Evolutionary conservation across 1,140 invertebrate genomes (phyloP), one percentile per base, ranked within the genome.

Genomic region (Teleopsis dalmanni): DNA sequence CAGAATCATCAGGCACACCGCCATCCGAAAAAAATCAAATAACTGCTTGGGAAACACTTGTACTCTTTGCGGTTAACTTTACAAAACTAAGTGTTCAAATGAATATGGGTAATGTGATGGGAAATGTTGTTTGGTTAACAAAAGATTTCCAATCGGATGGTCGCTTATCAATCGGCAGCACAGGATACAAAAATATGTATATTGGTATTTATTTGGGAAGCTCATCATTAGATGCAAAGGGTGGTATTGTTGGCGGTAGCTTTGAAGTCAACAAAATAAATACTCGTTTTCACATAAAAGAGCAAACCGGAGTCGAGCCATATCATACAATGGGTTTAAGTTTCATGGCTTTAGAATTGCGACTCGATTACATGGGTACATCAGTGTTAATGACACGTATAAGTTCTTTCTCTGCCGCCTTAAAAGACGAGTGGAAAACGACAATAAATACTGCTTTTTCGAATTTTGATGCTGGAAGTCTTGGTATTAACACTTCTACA

Each of bases 91-190:
- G 96, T 71, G 88, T 98, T 14, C 91, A 95, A 60, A 96, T 98
- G 88, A 97, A 97, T 72, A 98, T 98, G 91, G 92, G 93, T 16
- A 98, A 97, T 68, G 93, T 97, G 1, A 97, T 97, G 90, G 95
- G 95, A 18, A 96, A 96, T 68, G 93, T 95, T 27, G 80, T 70
- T 5, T 96, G 92, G 92, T 79, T 91, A 63, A 93, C 89, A 2
- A 87, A 88, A 66, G 88, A 91, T 59, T 90, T 95, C 60, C 81
- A 85, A 63, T 91, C 87, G 3, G 87, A 94, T 62, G 94, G 93
- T 0, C 80, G 91, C 29, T 73, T 97, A 7, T 92, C 90, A 25
- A 95, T 97, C 58, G 91, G 92, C 52, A 95, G 92, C 65, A 90
- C 83, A 33, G 93, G 93, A 3, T 90, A 94, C 64, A 94, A 93